Percentiles rank a stretch among this genome's conserved stretches.
Evolutionary conservation across 2,113 vertebrate genomes (phyloP).

Genomic region (Lonchura striata): DNA sequence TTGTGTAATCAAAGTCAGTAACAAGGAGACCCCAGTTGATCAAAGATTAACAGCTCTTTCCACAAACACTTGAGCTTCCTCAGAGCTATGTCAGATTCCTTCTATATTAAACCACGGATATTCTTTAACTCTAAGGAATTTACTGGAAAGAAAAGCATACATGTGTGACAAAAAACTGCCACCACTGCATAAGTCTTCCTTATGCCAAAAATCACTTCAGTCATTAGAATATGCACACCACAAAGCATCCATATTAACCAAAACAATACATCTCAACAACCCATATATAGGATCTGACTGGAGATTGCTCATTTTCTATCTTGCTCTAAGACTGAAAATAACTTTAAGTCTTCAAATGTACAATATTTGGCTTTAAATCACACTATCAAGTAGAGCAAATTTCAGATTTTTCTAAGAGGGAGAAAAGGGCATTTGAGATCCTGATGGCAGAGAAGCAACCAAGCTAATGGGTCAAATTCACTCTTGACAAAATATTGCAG

Average conservation of each 20-base stretch:
- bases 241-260: background rate
- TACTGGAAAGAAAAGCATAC: background rate
- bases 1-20: slow-evolving; percentile 72
- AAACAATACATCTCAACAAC: background rate
- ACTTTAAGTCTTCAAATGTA: background rate
- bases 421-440: background rate
- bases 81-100: background rate
- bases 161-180: background rate
- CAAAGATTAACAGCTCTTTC: slow-evolving; percentile 56
- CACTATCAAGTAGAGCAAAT: background rate
- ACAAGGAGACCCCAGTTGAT: slow-evolving; percentile 63
- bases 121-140: background rate
- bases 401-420: background rate
- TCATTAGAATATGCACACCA: background rate
- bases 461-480: background rate
- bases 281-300: background rate
- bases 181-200: background rate
- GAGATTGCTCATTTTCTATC: background rate
- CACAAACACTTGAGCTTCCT: slow-evolving; percentile 23
- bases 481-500: background rate
- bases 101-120: background rate
- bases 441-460: background rate
- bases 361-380: slow-evolving; percentile 38
- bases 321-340: slow-evolving; percentile 23
- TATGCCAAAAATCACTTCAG: background rate